Conservation (phyloP, 2,113 vertebrate species). For the pig (Sus scrofa) region DNA sequence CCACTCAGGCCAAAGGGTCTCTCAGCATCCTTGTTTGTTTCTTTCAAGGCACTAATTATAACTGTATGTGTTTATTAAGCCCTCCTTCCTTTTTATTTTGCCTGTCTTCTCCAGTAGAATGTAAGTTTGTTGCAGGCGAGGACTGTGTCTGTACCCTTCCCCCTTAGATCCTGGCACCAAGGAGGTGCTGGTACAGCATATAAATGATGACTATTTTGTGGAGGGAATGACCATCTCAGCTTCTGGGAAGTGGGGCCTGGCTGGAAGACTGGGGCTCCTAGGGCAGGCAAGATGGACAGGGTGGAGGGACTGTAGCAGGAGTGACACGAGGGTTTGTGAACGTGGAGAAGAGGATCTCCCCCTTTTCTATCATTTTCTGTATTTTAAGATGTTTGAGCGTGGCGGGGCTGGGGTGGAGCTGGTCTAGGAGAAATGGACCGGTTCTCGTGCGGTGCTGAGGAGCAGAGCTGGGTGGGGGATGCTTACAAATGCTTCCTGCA, state of each 20-base stretch:
- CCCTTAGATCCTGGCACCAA: not conserved
- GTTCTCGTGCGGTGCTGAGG: not conserved
- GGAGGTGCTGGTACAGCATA: not conserved
- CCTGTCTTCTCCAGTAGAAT: not conserved
- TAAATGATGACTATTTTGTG: not conserved
- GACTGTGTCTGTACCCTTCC: not conserved
- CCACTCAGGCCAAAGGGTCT: not conserved
- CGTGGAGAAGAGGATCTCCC: not conserved
- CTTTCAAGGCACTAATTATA: not conserved
- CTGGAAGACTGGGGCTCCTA: not conserved
- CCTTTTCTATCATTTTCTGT: not conserved
- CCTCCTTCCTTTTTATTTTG: not conserved
- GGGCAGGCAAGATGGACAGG: no score
- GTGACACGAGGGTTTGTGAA: not conserved
- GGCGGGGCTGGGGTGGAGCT: no score
- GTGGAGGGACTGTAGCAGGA: not conserved
- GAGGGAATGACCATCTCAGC: not conserved
- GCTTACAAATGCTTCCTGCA: rapidly evolving
- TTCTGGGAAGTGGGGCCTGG: not conserved
- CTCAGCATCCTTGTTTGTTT: not conserved
- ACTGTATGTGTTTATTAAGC: not conserved
- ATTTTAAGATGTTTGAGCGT: not conserved
- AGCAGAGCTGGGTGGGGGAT: not conserved
- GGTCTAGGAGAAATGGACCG: not conserved
- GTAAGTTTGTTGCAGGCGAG: not conserved